A percentile compares a stretch with the other conserved stretches of the same genome.
phyloP scores from a whole-genome alignment of 2,113 vertebrate genomes.

The Procavia capensis region DNA sequence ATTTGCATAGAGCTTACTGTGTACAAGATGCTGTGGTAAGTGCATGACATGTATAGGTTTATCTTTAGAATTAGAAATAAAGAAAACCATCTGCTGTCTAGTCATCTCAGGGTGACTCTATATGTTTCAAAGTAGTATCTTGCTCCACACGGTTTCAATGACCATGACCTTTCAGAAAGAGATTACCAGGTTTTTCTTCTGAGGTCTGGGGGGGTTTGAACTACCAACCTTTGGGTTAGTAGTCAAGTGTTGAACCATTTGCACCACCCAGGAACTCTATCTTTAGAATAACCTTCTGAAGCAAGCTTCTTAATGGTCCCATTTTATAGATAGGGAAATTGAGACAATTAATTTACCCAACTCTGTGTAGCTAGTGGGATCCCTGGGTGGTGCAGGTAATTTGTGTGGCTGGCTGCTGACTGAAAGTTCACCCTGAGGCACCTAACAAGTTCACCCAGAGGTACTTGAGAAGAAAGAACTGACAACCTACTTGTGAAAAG shows the following conservation, averaged over 20 bases:
- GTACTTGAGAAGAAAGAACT: neutral
- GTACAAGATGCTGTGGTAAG: neutral
- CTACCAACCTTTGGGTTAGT: neutral
- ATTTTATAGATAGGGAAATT: neutral
- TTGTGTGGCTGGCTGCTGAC: neutral
- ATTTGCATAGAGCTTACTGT: neutral
- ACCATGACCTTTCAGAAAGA: neutral
- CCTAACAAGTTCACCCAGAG: neutral
- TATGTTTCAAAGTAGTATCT: neutral
- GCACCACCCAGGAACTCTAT: neutral
- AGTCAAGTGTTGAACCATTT: neutral
- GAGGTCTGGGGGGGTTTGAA: neutral
- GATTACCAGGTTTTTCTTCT: neutral
- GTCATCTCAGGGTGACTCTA: neutral
- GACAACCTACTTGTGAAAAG: neutral
- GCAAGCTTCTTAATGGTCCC: neutral
- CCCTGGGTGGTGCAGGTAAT: neutral
- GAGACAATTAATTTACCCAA: neutral
- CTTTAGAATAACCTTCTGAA: neutral
- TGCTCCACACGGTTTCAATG: neutral
- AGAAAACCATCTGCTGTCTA: neutral
- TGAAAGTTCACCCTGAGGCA: neutral
- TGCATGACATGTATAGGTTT: neutral
- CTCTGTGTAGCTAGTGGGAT: neutral
- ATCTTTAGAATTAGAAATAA: neutral